Evolutionary conservation across 2,888 invertebrate genomes (phyloP), one percentile per base, ranked within the genome.

Genomic region (Adelphocoris suturalis): DNA sequence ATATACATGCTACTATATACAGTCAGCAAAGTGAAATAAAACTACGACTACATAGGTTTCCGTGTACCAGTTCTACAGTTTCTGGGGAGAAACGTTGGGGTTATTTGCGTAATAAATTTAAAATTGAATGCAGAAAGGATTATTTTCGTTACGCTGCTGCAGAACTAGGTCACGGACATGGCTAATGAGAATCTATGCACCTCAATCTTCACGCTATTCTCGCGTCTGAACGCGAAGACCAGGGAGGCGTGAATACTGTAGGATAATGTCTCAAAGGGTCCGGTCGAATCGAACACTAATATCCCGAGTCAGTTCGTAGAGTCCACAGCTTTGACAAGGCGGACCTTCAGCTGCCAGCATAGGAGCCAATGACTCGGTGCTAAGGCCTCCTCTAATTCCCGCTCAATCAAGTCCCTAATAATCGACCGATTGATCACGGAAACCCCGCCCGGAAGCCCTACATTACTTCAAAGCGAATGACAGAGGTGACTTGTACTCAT

Each of bases 211-310:
- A 37, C 7, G 37, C 7, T 37, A 7, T 37, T 7, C 37, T 7
- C 37, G 37, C 7, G 37, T 7, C 37, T 37, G 3, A 37, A 7
- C 7, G 37, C 37, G 7, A 27, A 68, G 9, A 23, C 23, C 13
- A 9, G 23, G 2, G 68, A 13, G 19, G 68, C 68, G 68, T 68
- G 23, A 68, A 68, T 68, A 19, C 12, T 68, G 23, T 57, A 57
- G n/a, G 23, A 23, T 68, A 68, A 68, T 68, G 68, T 23, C 23
- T 68, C 68, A 68, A 68, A 68, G 68, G 68, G 68, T 68, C 23
- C 7, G 23, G 3, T 23, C 23, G 23, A 68, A 19, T 68, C 68
- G 27, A 23, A 19, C 68, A 68, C 68, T 68, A 68, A 68, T 68
- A 68, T 27, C 68, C 27, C 19, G 12, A 23, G 12, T 12, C 13